Base-by-base conservation (phyloP, 2,888 invertebrate species). In the Bursaphelenchus okinawaensis region DNA sequence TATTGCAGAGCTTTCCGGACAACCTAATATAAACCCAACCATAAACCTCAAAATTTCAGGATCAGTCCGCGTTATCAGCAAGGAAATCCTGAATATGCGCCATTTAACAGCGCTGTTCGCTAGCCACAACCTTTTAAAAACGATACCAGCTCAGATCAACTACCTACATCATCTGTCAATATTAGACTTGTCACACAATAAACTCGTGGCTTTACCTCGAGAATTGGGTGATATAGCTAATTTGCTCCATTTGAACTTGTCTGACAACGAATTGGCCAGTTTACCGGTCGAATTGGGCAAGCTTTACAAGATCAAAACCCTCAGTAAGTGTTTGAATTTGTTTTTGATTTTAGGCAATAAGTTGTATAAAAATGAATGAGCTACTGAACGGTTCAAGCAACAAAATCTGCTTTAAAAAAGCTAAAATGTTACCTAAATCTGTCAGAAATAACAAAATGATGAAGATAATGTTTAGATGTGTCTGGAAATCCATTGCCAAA, bases 51-150 rank as follows among this genome's bases (percentile, higher is more conserved):
- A 29, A 40, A 54, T 27, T 22, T 54, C 87, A 92, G 96, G 96
- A 86, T 90, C 89, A 87, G 91, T 98, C 83, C 89, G 92, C 82
- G 94, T 93, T 84, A 86, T 98, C 81, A 92, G 93, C 85, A 91
- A 92, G 40, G 89, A 89, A 79, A 86, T 98, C 82, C 96, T 93
- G 89, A 89, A 90, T 84, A 87, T 93, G 85, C 88, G 89, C 75
- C 91, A 95, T 86, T 87, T 98, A 82, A 95, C 95, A 67, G 91
- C 91, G 76, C 87, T 98, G 82, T 94, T 93, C 86, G 87, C 96
- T n/a, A 19, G 27, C 6, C 56, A 56, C 29, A 56, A 56, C 19
- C 56, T 56, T 4, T 19, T 56, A 16, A 19, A n/a, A 9, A 4
- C 56, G 29, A 19, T 56, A 24, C 56, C 56, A 1, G 6, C 56